Conservation (phyloP, 2,113 vertebrate species). For the Trematomus loennbergii region DNA sequence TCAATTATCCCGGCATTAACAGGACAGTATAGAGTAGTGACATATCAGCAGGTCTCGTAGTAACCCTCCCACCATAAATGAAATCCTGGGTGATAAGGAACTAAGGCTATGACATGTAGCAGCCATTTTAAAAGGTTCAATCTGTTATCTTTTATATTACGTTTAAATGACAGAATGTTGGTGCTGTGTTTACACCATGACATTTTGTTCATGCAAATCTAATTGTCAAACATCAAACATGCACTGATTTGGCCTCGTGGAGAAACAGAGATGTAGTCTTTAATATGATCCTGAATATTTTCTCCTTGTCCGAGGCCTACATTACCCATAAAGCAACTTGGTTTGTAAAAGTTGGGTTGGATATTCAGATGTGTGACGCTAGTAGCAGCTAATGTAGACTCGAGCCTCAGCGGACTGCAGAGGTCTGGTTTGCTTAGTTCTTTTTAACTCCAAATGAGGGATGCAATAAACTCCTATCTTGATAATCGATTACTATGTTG, state of each 20-base stretch:
- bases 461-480: too few relatives aligned
- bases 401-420: neutral
- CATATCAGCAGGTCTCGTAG: slow-evolving; percentile 55
- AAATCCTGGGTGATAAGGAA: slow-evolving; percentile 35
- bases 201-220: neutral
- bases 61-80: slow-evolving; percentile 36
- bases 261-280: neutral
- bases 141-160: neutral
- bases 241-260: neutral
- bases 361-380: neutral
- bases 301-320: neutral
- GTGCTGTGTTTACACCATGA: neutral
- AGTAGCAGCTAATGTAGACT: neutral
- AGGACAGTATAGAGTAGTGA: slow-evolving; percentile 70
- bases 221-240: neutral
- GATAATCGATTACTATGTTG: too few relatives aligned
- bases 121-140: slow-evolving; percentile 34
- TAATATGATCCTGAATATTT: neutral
- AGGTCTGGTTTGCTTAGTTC: slow-evolving; percentile 3
- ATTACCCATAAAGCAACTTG: neutral
- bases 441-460: neutral
- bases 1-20: slow-evolving; percentile 78
- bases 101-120: slow-evolving; percentile 27
- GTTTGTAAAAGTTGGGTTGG: neutral
- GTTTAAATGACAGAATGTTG: neutral